Evolutionary conservation across 2,888 invertebrate genomes (phyloP), one percentile per base, ranked within the genome.

Genomic region (Heliothis peltigera): DNA sequence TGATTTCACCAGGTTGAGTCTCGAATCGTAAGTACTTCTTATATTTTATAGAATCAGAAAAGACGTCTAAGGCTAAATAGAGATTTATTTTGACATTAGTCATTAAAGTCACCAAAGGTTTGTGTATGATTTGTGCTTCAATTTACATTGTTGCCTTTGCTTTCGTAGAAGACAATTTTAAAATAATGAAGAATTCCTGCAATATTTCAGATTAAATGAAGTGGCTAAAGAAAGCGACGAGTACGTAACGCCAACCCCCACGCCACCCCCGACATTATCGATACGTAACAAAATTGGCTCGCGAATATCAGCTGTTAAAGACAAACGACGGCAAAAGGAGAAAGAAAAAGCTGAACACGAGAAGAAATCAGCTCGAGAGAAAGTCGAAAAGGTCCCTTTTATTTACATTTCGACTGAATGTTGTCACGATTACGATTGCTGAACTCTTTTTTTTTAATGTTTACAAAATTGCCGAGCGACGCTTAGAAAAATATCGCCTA

Each of bases 1-100:
- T 3, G 78, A 86, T 21, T 83, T 85, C 53, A 80, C 84, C 12
- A 85, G 75, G 64, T 77, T 83, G 8, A 93, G 92, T 66, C 70
- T 90, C 18, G 94, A 93, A 84, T 93, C 93, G 94, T 94, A 84
- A 91, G 94, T 93, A 69, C 48, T 0, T 62, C 64, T 64, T 68
- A 7, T 58, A 53, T 49, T 48, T 49, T 54, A 21, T 32, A n/a
- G n/a, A n/a, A n/a, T n/a, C n/a, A n/a, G n/a, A n/a, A n/a, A n/a
- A n/a, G n/a, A n/a, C n/a, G n/a, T n/a, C n/a, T n/a, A n/a, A n/a
- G n/a, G n/a, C n/a, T n/a, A n/a, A n/a, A n/a, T n/a, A n/a, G n/a
- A n/a, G n/a, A n/a, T 25, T 25, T 3, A 12, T 32, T 32, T 8
- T 12, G 12, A 28, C 10, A 28, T 28, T 1, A 10, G 32, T 2